Percentiles rank a stretch among this genome's conserved stretches.
phyloP scores from a whole-genome alignment of 2,113 vertebrate genomes.

The Nothoprocta pentlandii region DNA sequence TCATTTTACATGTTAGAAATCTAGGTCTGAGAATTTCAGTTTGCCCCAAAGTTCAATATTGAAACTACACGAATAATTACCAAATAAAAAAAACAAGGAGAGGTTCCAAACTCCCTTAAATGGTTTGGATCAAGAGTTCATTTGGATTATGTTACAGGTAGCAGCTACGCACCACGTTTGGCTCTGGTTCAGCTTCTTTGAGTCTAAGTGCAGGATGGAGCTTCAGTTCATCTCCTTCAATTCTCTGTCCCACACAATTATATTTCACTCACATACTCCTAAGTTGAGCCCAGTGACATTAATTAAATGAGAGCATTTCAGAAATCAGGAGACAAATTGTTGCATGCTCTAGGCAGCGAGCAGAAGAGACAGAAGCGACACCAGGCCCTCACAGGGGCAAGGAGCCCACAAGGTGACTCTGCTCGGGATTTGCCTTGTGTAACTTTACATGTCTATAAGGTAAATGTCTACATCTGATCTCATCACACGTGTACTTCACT shows the following conservation, averaged over 20 bases:
- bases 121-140: constrained; percentile 15
- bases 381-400: background rate
- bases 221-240: background rate
- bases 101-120: constrained; percentile 26
- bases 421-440: constrained; percentile 22
- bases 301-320: constrained; percentile 62
- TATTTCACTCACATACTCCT: constrained; percentile 49
- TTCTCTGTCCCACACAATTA: constrained; percentile 40
- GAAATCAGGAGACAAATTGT: constrained; percentile 34
- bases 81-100: constrained; percentile 40
- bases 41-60: constrained; percentile 39
- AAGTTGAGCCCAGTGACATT: constrained; percentile 27
- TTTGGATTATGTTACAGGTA: constrained; percentile 29
- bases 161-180: constrained; percentile 24
- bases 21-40: constrained; percentile 5
- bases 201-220: constrained; percentile 6
- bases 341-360: constrained; percentile 40
- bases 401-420: constrained; percentile 16
- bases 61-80: constrained; percentile 44
- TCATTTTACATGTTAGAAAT: constrained; percentile 35
- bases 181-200: background rate
- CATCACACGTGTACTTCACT: rapidly evolving
- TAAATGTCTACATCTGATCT: constrained; percentile 28
- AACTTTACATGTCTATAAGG: constrained; percentile 25
- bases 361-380: background rate